A percentile compares a stretch with the other conserved stretches of the same genome.
phyloP scores from a whole-genome alignment of 2,797 vertebrate genomes.

The Sciurus vulgaris region DNA sequence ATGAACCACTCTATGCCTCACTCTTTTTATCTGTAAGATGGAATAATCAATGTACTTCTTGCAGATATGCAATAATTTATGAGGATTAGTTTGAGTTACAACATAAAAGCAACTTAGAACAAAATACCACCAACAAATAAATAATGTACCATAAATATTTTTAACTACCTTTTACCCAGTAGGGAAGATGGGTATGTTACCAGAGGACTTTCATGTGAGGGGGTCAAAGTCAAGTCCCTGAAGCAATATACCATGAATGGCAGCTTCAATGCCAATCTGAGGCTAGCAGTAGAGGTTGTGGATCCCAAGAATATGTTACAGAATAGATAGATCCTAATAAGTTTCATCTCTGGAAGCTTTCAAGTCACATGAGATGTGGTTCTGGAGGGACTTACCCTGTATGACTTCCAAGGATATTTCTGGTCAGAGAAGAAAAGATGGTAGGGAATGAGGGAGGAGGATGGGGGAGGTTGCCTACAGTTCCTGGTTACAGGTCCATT shows the following conservation, averaged over 20 bases:
- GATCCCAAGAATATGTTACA: not conserved
- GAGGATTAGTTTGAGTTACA: not conserved
- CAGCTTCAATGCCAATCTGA: not conserved
- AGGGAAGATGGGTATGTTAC: not conserved
- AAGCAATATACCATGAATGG: not conserved
- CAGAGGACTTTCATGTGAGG: not conserved
- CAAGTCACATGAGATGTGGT: not conserved
- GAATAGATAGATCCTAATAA: not conserved
- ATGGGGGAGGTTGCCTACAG: not conserved
- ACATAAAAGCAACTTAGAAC: constrained; percentile 10
- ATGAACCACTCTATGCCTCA: not conserved
- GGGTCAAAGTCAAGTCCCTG: not conserved
- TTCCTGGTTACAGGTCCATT: not conserved
- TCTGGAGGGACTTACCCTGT: not conserved
- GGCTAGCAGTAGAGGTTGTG: not conserved
- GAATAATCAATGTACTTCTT: not conserved
- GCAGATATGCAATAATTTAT: not conserved
- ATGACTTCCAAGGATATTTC: not conserved
- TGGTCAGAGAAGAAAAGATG: not conserved
- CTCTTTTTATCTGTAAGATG: not conserved
- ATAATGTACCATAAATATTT: not conserved
- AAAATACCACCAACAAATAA: constrained; percentile 20
- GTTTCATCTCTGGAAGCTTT: not conserved
- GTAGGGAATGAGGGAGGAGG: not conserved
- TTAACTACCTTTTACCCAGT: not conserved